These are phyloP conservation scores for Ornithoptera priamus DNA, from an alignment of 2,888 invertebrate genomes.

Conservation along the genomic window DNA sequence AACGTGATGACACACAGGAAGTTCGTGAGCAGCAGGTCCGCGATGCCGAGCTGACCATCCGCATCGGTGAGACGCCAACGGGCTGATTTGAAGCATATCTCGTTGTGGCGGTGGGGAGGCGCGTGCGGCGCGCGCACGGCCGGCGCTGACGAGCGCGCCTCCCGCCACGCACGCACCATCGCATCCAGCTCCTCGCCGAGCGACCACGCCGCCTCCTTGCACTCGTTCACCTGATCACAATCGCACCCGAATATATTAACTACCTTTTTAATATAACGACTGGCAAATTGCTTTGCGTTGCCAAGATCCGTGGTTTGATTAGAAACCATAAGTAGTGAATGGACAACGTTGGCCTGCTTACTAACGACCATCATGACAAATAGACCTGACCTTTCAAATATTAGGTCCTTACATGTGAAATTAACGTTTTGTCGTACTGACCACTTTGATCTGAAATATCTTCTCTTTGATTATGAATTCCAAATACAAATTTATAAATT, in stretches of 20 bases:
- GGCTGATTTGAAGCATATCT: slow-evolving; percentile 99
- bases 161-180: slow-evolving; percentile 92
- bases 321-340: too few species aligned
- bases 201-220: slow-evolving; percentile 92
- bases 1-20: slow-evolving; percentile 84
- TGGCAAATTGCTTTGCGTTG: too few species aligned
- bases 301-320: too few species aligned
- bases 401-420: too few species aligned
- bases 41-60: slow-evolving; percentile 98
- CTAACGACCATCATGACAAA: too few species aligned
- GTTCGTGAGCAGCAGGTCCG: slow-evolving; percentile 96
- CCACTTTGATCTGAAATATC: too few species aligned
- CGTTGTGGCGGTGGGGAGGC: slow-evolving; percentile 85
- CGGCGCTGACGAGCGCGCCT: slow-evolving; percentile 75
- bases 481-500: too few species aligned
- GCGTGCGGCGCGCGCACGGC: slow-evolving; percentile 85
- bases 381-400: too few species aligned
- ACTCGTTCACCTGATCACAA: slow-evolving; percentile 85
- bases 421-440: too few species aligned
- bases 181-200: slow-evolving; percentile 97
- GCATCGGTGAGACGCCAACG: slow-evolving; percentile 98
- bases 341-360: too few species aligned
- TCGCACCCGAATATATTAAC: neutral
- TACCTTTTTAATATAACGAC: too few species aligned
- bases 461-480: too few species aligned